Evolutionary conservation across 2,797 vertebrate genomes (phyloP), one percentile per base, ranked within the genome.

Genomic region (Poecilia velifera): DNA sequence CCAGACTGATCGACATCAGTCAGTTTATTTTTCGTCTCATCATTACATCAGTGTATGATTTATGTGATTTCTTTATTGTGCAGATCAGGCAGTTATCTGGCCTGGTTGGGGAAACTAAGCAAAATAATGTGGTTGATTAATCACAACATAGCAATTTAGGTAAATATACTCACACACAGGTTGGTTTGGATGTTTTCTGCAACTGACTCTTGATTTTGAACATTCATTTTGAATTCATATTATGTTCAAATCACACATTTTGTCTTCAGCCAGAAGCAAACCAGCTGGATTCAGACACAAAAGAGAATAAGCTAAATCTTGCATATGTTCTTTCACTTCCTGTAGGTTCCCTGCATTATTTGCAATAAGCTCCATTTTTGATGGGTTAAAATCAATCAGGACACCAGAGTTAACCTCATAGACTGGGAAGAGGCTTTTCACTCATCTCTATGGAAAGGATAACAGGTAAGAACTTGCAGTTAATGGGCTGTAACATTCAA

Each of bases 401-500:
- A 34, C 45, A 34, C 9, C 73, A 71, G 6, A 34, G 12, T 34
- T 62, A 81, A 39, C 13, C 68, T 64, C 25, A 12, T 36, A 6
- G 36, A 12, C 34, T 34, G n/a, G 13, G 10, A 16, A 41, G 7
- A 20, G 31, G 3, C 39, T 76, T 25, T 55, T 72, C 20, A 20
- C 34, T 41, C 25, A 39, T 53, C 31, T 76, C 39, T 66, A n/a
- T 53, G n/a, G 13, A 77, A 31, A 64, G 36, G 57, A 73, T 49
- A 53, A 34, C 57, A 36, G 46, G 76, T 66, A 64, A 66, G 66
- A 72, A 51, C 41, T 47, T 49, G 18, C 34, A 62, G 59, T 72
- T 72, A 81, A 81, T 81, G 70, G 47, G 45, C 18, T 66, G 41
- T 64, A 81, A 34, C 75, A 76, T 73, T 76, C n/a, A 76, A 45